These are phyloP conservation scores for Epinotia ramella DNA, from an alignment of 2,888 invertebrate genomes.

Conservation along the genomic window DNA sequence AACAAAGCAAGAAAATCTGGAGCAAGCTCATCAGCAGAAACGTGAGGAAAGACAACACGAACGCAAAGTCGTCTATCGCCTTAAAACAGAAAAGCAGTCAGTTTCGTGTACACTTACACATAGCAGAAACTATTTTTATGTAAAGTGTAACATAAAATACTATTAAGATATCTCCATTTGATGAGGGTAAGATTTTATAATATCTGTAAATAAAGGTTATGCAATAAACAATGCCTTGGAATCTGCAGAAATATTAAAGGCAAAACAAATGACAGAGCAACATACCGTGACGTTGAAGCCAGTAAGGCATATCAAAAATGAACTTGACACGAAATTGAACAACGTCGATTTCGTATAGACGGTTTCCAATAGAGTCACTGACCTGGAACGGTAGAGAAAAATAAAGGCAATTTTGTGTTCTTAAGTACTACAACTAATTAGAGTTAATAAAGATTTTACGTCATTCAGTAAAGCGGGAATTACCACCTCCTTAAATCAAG, in stretches of 20 bases:
- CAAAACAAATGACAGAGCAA: slow-evolving; percentile 21
- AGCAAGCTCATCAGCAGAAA: slow-evolving; percentile 63
- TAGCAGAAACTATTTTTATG: too few relatives aligned
- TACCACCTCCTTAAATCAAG: neutral
- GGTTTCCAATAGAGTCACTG: slow-evolving; percentile 55
- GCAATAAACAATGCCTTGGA: neutral
- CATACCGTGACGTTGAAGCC: slow-evolving; percentile 69
- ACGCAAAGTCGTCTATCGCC: slow-evolving; percentile 58
- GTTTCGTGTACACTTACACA: too few relatives aligned
- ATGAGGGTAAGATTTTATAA: too few relatives aligned
- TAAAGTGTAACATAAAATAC: too few relatives aligned
- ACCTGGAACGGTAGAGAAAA: slow-evolving; percentile 53
- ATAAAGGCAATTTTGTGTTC: neutral
- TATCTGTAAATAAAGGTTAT: too few relatives aligned
- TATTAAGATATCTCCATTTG: too few relatives aligned
- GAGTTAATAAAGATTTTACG: neutral
- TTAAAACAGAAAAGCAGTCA: slow-evolving; percentile 50
- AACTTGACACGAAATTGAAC: slow-evolving; percentile 66
- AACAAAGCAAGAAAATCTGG: slow-evolving; percentile 70
- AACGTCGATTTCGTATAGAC: slow-evolving; percentile 64
- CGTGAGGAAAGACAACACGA: slow-evolving; percentile 58
- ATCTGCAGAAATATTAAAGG: neutral
- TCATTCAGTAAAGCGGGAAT: neutral
- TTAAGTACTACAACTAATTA: neutral
- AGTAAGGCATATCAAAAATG: slow-evolving; percentile 66